Conservation (phyloP, 2,888 invertebrate species). For the Parapristionchus giblindavisi region DNA sequence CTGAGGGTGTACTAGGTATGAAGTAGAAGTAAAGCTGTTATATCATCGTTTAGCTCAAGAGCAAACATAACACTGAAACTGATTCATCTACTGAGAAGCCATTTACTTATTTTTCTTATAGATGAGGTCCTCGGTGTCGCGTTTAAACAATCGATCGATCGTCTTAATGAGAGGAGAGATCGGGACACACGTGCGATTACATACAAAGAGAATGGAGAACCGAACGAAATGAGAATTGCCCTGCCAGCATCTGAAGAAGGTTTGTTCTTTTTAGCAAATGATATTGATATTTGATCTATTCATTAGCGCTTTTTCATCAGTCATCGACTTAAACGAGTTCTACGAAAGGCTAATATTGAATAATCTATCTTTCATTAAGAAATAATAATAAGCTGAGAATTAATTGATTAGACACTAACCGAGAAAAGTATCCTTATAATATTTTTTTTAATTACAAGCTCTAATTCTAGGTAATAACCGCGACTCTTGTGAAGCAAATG, state of each 20-base stretch:
- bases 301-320: constrained; percentile 1
- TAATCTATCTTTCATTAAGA: too few relatives aligned
- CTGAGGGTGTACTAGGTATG: constrained; percentile 34
- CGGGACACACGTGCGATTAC: background rate
- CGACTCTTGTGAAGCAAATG: constrained; percentile 23
- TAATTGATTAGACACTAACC: too few relatives aligned
- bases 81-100: background rate
- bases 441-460: too few relatives aligned
- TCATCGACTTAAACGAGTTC: too few relatives aligned
- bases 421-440: too few relatives aligned
- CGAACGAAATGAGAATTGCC: constrained; percentile 3
- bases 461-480: too few relatives aligned
- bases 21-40: background rate
- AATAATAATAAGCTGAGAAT: too few relatives aligned
- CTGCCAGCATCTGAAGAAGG: constrained; percentile 15
- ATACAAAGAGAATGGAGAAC: background rate
- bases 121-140: constrained; percentile 31
- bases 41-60: background rate
- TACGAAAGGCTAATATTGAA: too few relatives aligned
- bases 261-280: background rate
- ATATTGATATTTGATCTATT: background rate
- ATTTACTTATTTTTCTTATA: background rate
- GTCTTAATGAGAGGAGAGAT: constrained; percentile 20
- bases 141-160: constrained; percentile 6
- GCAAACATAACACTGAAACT: too few relatives aligned